Base-by-base conservation (phyloP, 2,797 vertebrate species). In the Peromyscus attwateri region DNA sequence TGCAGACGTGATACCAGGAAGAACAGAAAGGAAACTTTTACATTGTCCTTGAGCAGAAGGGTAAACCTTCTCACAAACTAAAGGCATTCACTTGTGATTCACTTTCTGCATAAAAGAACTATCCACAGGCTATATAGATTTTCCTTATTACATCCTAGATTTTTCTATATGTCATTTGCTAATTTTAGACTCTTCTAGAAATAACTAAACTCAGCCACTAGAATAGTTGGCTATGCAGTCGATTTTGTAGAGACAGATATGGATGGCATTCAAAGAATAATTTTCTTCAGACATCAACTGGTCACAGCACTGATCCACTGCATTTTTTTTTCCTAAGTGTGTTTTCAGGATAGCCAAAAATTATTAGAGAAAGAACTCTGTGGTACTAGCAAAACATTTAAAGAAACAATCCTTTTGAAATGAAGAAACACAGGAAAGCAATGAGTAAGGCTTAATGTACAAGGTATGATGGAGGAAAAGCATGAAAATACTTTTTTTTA, bases 1-100 rank as follows among this genome's bases (percentile, higher is more conserved):
- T 73, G 40, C 82, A 87, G 40, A 76, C 21, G 10, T 37, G 21
- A 29, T 70, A 40, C 1, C 40, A 16, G 19, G 43, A 83, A 75
- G 25, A 12, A 13, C 19, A 49, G 49, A n/a, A 68, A 52, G 25
- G 17, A 80, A 85, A 31, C 11, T 21, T 43, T 64, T 85, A 57
- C 29, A 55, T 46, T 62, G 75, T 71, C 77, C 27, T 85, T 87
- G 68, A 95, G 43, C 49, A 23, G 6, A 92, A 96, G 89, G 62
- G 89, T 89, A 60, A 85, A 68, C 21, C 40, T 81, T 87, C 64
- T 93, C 71, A 92, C 21, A 95, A 90, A 62, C 9, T 10, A 34
- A 81, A 93, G 19, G 21, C 25, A 55, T 80, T 79, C 29, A 27
- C 62, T 89, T 73, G 12, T 79, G 27, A 89, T 81, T 92, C 37